phyloP scores from a whole-genome alignment of 2,113 vertebrate genomes.

The Geothlypis trichas region DNA sequence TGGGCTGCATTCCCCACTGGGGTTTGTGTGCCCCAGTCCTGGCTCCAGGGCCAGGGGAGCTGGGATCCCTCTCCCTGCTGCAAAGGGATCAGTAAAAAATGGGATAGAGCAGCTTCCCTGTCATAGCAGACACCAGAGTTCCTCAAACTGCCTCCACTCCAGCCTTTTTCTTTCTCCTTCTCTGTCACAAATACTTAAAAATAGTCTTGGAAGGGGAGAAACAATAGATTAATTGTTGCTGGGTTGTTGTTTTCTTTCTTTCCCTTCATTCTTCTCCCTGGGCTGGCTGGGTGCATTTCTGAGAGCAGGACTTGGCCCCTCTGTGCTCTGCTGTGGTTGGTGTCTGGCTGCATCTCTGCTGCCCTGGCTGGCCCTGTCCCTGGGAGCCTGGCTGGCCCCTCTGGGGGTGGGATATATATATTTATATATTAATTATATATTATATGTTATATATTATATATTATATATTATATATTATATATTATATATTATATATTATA shows the following conservation, averaged over 20 bases:
- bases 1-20: accelerated
- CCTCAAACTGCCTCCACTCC: not conserved
- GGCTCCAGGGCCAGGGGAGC: not conserved
- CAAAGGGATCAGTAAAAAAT: not conserved
- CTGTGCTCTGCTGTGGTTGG: not conserved
- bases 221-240: conserved; percentile 22
- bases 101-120: not conserved
- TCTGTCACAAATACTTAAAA: not conserved
- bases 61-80: not conserved
- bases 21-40: accelerated
- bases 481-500: too few species aligned
- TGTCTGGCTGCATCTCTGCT: not conserved
- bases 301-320: not conserved
- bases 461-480: too few species aligned
- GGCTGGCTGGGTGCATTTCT: not conserved
- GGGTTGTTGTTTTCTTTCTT: not conserved
- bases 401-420: not conserved
- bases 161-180: not conserved
- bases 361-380: not conserved
- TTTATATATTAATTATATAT: too few species aligned
- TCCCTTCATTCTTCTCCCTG: accelerated
- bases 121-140: not conserved
- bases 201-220: not conserved
- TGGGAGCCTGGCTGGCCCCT: not conserved
- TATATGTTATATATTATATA: too few species aligned